A percentile compares a stretch with the other conserved stretches of the same genome.
Conservation (phyloP, 2,113 vertebrate genomes). For the Lophochroa leadbeateri region DNA sequence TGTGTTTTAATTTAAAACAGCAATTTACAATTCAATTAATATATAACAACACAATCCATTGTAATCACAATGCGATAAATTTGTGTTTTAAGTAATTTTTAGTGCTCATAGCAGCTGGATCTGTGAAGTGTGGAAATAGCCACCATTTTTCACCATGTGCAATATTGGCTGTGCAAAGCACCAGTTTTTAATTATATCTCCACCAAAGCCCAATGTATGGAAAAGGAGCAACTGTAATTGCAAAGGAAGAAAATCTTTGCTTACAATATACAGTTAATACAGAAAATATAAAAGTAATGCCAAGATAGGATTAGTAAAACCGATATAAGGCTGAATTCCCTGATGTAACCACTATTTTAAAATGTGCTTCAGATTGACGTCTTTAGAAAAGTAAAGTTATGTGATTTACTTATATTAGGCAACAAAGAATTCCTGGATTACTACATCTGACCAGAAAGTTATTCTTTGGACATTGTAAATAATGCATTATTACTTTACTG, state of each 20-base stretch:
- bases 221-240: constrained; percentile 32
- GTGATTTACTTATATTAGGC: background rate
- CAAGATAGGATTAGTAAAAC: background rate
- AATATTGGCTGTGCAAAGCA: constrained; percentile 57
- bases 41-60: constrained; percentile 75
- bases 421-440: background rate
- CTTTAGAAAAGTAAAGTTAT: background rate
- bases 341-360: background rate
- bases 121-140: constrained; percentile 80
- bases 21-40: constrained; percentile 77
- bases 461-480: background rate
- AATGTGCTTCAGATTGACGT: background rate
- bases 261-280: background rate
- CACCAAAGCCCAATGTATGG: constrained; percentile 15
- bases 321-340: background rate
- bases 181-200: constrained; percentile 69
- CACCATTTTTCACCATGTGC: constrained; percentile 75
- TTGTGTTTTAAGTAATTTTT: constrained; percentile 81
- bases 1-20: constrained; percentile 78
- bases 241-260: constrained; percentile 11
- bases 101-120: constrained; percentile 74
- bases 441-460: background rate
- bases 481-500: background rate
- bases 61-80: constrained; percentile 72
- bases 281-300: constrained; percentile 16